Evolutionary conservation across 2,797 vertebrate genomes (phyloP).

Genomic region (Acropternis orthonyx): DNA sequence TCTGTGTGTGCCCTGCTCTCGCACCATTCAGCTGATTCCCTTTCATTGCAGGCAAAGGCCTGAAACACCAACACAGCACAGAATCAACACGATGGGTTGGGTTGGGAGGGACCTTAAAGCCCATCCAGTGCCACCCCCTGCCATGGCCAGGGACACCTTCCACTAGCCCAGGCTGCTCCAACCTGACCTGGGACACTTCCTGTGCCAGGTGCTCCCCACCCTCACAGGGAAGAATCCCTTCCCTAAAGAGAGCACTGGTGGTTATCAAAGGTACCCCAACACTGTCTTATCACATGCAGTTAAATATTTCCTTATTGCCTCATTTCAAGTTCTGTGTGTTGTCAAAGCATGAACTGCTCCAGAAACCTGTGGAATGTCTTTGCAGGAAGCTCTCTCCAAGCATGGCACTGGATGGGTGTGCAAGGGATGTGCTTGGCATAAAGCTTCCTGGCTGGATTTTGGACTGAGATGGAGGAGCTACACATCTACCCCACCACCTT

Average conservation of each 20-base stretch:
- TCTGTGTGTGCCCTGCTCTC: not conserved
- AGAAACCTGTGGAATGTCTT: not conserved
- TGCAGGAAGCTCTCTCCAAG: not conserved
- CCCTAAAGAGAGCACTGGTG: not conserved
- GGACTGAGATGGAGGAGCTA: not conserved
- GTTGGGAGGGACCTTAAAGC: not conserved
- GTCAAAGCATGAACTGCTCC: not conserved
- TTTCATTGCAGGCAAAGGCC: not conserved
- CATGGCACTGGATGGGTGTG: accelerated
- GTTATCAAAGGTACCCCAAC: not conserved
- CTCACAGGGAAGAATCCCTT: not conserved
- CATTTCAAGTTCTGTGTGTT: not conserved
- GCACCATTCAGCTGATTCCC: not conserved
- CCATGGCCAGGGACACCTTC: not conserved
- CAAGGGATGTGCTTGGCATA: not conserved
- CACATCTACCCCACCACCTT: not conserved
- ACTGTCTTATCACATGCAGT: not conserved
- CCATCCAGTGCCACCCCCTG: not conserved
- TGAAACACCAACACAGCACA: not conserved
- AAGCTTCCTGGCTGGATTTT: not conserved
- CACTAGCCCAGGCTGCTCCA: not conserved
- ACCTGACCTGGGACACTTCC: not conserved
- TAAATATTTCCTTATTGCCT: not conserved
- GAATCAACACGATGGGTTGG: not conserved
- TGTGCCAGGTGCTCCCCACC: not conserved